Evolutionary conservation across 2,797 vertebrate genomes (phyloP).

Genomic region (Macropus fuliginosus): DNA sequence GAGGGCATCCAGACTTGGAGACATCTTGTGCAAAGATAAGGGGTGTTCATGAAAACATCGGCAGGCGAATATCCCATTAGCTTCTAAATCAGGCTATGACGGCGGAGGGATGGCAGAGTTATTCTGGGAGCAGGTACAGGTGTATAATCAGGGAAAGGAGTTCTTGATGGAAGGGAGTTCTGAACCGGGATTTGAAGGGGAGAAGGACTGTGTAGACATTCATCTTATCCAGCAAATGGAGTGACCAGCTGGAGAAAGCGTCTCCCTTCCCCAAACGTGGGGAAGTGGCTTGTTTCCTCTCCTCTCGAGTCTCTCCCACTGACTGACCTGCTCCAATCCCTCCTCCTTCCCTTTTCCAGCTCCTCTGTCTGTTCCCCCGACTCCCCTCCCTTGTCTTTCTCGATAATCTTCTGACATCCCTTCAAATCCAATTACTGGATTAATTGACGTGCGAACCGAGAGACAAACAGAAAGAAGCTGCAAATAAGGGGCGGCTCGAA

Average conservation of each 20-base stretch:
- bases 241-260: neutral
- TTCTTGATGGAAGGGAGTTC: neutral
- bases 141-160: neutral
- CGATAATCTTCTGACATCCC: constrained; percentile 76
- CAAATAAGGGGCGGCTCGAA: constrained; percentile 69
- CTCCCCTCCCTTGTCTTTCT: constrained; percentile 4
- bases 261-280: neutral
- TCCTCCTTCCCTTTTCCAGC: neutral
- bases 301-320: neutral
- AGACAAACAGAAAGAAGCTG: constrained; percentile 73
- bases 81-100: neutral
- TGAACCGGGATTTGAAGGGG: neutral
- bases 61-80: neutral
- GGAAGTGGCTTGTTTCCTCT: neutral
- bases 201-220: neutral
- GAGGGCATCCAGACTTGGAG: neutral
- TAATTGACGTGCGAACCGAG: constrained; percentile 81
- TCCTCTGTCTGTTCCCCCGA: neutral
- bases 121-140: neutral
- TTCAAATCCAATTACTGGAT: constrained; percentile 84
- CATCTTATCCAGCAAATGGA: neutral
- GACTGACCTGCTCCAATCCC: neutral
- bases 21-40: neutral
- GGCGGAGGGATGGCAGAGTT: neutral
- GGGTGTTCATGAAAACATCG: neutral